These are phyloP conservation scores for Brachionus plicatilis DNA, from an alignment of 1,140 invertebrate genomes.

Conservation along the genomic window DNA sequence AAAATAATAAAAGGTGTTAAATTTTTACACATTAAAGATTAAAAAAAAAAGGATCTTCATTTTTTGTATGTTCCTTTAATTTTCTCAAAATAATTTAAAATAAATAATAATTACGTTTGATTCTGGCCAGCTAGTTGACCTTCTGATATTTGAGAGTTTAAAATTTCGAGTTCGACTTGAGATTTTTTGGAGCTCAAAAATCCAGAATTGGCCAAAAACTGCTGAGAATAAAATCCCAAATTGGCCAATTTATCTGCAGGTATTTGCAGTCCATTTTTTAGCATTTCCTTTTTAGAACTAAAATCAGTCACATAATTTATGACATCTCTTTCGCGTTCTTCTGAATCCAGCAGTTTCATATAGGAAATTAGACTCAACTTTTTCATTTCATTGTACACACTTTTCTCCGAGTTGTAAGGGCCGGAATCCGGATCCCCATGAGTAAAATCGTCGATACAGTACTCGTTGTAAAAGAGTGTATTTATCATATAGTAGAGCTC, in stretches of 20 bases:
- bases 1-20: no score
- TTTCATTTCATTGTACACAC: slow-evolving; percentile 38
- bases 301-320: slow-evolving; percentile 21
- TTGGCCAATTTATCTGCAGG: not conserved
- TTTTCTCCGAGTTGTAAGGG: not conserved
- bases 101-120: not conserved
- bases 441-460: slow-evolving; percentile 31
- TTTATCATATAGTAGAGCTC: slow-evolving; percentile 30
- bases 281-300: not conserved
- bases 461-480: slow-evolving; percentile 1
- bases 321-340: slow-evolving; percentile 14
- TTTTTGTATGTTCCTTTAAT: no score
- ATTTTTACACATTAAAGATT: no score
- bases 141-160: not conserved
- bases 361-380: slow-evolving; percentile 17
- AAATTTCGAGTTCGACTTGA: not conserved
- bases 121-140: not conserved
- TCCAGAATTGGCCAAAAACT: slow-evolving; percentile 16
- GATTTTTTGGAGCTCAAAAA: slow-evolving; percentile 18
- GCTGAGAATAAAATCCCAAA: slow-evolving; percentile 6
- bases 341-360: not conserved
- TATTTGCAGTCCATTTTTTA: not conserved
- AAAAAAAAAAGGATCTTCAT: not conserved
- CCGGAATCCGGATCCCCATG: not conserved
- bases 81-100: not conserved